Evolutionary conservation across 2,113 vertebrate genomes (phyloP).

Genomic region (Ptilorrhoa leucosticta): DNA sequence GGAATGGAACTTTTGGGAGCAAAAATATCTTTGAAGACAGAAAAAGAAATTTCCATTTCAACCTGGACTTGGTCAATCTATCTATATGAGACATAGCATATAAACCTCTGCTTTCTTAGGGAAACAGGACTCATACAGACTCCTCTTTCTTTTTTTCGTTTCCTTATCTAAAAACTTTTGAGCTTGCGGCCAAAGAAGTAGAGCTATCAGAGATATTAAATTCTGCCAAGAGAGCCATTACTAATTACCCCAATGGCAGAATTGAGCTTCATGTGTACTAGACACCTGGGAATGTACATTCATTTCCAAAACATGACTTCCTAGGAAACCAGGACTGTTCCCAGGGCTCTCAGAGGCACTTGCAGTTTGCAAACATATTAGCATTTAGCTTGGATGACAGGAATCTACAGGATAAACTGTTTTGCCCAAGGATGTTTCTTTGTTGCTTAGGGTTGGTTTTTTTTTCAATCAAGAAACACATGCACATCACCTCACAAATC

Average conservation of each 20-base stretch:
- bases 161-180: not conserved
- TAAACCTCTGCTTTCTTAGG: not conserved
- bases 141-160: not conserved
- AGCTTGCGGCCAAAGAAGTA: accelerated
- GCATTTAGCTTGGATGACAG: not conserved
- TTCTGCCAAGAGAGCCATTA: not conserved
- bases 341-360: not conserved
- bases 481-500: not conserved
- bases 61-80: not conserved
- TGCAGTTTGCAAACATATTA: not conserved
- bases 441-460: not conserved
- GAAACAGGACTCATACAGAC: not conserved
- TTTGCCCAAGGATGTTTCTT: not conserved
- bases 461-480: not conserved
- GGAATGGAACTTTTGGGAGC: not conserved
- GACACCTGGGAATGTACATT: not conserved
- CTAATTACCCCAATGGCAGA: not conserved
- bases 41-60: not conserved
- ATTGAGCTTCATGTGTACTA: accelerated
- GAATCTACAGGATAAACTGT: not conserved
- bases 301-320: not conserved
- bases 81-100: not conserved
- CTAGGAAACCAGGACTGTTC: not conserved
- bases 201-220: not conserved
- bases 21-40: not conserved